Conservation (phyloP, 2,797 vertebrate species). For the Cirrhinus molitorella region DNA sequence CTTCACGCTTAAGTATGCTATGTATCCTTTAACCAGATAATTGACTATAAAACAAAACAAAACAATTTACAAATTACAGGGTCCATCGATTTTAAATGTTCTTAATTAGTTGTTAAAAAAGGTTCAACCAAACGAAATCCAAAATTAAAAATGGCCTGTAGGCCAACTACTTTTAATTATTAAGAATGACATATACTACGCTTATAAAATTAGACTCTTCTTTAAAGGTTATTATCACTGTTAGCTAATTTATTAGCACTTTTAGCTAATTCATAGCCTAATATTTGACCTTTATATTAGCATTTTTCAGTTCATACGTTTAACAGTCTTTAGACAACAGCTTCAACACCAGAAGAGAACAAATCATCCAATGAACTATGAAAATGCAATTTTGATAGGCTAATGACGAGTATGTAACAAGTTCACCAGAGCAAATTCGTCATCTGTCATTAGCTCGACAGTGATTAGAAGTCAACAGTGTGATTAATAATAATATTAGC, state of each 20-base stretch:
- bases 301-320: not conserved
- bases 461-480: not conserved
- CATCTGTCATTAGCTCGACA: constrained; percentile 3
- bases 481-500: not conserved
- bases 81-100: constrained; percentile 2
- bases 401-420: constrained; percentile 2
- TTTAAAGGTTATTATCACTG: constrained; percentile 2
- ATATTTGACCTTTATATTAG: not conserved
- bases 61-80: not conserved
- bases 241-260: constrained; percentile 10
- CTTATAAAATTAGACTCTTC: not conserved
- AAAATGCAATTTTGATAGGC: not conserved
- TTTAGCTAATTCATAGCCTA: constrained; percentile 1
- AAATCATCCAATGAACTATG: not conserved
- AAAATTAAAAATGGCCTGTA: not conserved
- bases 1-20: not conserved
- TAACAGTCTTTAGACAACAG: not conserved
- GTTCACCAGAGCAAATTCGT: constrained; percentile 13
- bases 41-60: not conserved
- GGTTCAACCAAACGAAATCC: not conserved
- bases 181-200: not conserved
- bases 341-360: not conserved
- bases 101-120: not conserved
- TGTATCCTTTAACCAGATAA: not conserved
- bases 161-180: too few species aligned